Base-by-base conservation (phyloP, 2,888 invertebrate genomes). In the Sarcophaga subvicina region DNA sequence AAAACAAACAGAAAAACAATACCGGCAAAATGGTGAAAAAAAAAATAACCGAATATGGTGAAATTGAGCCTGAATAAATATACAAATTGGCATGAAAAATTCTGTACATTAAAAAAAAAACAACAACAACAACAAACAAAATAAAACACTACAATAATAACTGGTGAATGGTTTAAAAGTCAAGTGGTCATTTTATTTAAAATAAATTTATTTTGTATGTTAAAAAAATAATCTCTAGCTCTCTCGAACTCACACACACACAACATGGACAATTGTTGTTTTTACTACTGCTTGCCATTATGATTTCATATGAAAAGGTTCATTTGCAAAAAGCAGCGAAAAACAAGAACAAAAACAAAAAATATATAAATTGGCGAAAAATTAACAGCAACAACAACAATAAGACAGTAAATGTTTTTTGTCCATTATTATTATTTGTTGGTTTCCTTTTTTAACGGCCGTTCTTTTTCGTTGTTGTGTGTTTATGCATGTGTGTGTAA, bases 41-140 rank as follows among this genome's bases (percentile, higher is more conserved):
- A 22, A 78, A 54, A 17, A 54, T 54, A 14, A 83, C 80, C 85
- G 85, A 88, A 87, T 85, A 85, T 85, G 78, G 80, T 80, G 83
- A 88, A 88, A 88, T 88, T 88, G 88, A 85, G 88, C 88, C 85
- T 88, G 85, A 88, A 88, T 88, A 88, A 88, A 88, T 88, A 86
- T 71, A 87, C 87, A 87, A 87, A 87, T 87, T 87, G 87, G 84
- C 84, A 87, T 84, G 82, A 83, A 78, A 75, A 86, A 71, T 37
- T 10, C 37, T 37, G 37, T 37, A 10, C 27, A 78, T 75, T 67
- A 67, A 67, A 47, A 77, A 63, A 63, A 45, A 0, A 78, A 67
- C 63, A 70, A 59, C 64, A n/a, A 63, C 60, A 54, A 54, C 54
- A 4, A 2, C 12, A 54, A 54, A 14, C 14, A 54, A 54, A 54